Base-by-base conservation (phyloP, 2,113 vertebrate genomes). In the Pluvialis apricaria region DNA sequence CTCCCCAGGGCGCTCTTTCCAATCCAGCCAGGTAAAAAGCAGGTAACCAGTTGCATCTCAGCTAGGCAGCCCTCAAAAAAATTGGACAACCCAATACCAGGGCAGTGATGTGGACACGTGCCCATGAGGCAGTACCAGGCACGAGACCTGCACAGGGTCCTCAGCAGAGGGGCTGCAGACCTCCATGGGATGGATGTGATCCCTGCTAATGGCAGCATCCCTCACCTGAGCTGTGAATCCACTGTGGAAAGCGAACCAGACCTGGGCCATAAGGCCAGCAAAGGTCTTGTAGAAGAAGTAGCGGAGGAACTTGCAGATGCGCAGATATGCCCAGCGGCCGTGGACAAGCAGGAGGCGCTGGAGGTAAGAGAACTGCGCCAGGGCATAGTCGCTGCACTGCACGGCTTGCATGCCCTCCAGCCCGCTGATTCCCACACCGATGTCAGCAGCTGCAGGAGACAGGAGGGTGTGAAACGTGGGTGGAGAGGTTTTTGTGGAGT, bases 241-340 rank as follows among this genome's bases (percentile, higher is more conserved):
- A 0, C 95, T 99, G 97, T 98, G 98, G 94, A 99, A 98, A 20
- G 98, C 97, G 12, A 99, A 99, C 99, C 99, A 99, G 92, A 99
- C 49, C 83, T 99, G 99, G 14, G 97, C 98, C 47, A 99, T 94
- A 93, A 98, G 98, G 95, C 98, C 98, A 29, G 99, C 96, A 15
- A 98, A 98, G 9, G 99, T 99, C 97, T 99, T 99, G 97, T 98
- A 99, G 92, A 99, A 96, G 97, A 99, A 99, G 97, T 97, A 99
- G 8, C 97, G 97, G 20, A 99, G 98, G 96, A 99, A 99, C 94
- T 98, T 96, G 97, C 98, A 98, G 95, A 99, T 92, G 5, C 99
- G 99, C 28, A 98, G 58, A 66, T 99, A 99, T 5, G 99, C 99
- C 99, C 99, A 99, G 71, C 98, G 99, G 3, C 99, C 99, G 0